Conservation (phyloP, 1,140 invertebrate genomes). For the Hypsibius dujardini region DNA sequence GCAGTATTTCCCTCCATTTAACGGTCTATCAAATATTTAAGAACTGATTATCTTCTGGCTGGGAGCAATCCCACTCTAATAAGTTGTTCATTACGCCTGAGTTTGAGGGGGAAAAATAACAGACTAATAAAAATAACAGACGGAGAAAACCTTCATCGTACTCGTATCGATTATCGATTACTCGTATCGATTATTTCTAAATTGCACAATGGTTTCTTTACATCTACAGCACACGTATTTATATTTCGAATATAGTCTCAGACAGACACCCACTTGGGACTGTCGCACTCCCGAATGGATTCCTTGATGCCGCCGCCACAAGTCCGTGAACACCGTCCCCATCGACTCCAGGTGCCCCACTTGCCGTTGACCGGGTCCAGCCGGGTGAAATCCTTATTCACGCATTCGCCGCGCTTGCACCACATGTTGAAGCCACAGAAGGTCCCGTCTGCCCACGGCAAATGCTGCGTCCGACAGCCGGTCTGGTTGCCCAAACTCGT, state of each 20-base stretch:
- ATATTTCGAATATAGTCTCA: slow-evolving; percentile 22
- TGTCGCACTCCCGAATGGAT: slow-evolving; percentile 53
- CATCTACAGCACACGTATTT: no score
- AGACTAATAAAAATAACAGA: no score
- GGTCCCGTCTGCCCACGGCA: slow-evolving; percentile 84
- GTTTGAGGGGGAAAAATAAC: no score
- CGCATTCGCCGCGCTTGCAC: slow-evolving; percentile 64
- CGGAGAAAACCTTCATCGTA: no score
- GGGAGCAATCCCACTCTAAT: no score
- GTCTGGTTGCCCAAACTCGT: slow-evolving; percentile 37
- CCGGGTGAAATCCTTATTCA: slow-evolving; percentile 34
- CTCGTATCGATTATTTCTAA: no score
- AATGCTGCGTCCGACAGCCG: slow-evolving; percentile 58
- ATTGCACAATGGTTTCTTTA: no score
- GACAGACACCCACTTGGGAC: slow-evolving; percentile 40
- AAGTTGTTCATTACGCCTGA: no score
- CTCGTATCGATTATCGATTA: no score
- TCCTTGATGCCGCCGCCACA: slow-evolving; percentile 70
- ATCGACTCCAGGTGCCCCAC: slow-evolving; percentile 62
- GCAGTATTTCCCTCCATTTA: slow-evolving; percentile 49
- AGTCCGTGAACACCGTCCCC: slow-evolving; percentile 53
- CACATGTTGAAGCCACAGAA: slow-evolving; percentile 48
- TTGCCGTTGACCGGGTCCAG: slow-evolving; percentile 48
- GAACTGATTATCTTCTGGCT: no score
- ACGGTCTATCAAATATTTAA: slow-evolving; percentile 35